Percentiles rank a stretch among this genome's conserved stretches.
phyloP scores from a whole-genome alignment of 2,113 vertebrate genomes.

The Hemicordylus capensis region DNA sequence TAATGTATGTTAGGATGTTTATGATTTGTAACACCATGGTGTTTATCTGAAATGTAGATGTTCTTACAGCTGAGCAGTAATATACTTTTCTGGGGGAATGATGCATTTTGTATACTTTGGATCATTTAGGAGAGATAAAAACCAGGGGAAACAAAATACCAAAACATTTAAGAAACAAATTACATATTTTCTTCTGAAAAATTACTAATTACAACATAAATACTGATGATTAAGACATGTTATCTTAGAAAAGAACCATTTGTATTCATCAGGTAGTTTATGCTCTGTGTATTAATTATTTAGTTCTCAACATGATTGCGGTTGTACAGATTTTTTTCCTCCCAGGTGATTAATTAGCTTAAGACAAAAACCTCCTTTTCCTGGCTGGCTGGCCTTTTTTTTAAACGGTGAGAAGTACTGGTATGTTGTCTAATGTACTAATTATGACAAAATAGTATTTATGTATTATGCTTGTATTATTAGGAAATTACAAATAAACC shows the following conservation, averaged over 20 bases:
- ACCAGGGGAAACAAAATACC: neutral
- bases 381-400: neutral
- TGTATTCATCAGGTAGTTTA: constrained; percentile 48
- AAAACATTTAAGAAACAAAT: neutral
- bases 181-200: too few species aligned
- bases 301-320: constrained; percentile 41
- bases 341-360: constrained; percentile 44
- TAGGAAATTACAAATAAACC: neutral
- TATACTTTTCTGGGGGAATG: neutral
- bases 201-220: neutral
- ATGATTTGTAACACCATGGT: neutral
- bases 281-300: constrained; percentile 44
- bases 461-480: neutral
- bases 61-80: neutral
- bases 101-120: constrained; percentile 2
- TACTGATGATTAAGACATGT: constrained; percentile 28
- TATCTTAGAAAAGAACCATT: constrained; percentile 21
- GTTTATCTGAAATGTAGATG: neutral
- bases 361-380: constrained; percentile 47
- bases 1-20: constrained; percentile 17
- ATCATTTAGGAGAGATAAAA: neutral
- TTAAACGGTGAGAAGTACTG: constrained; percentile 8
- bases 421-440: neutral
- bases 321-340: constrained; percentile 39
- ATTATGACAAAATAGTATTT: constrained; percentile 11